Percentiles rank a stretch among this genome's conserved stretches.
Conservation (phyloP, 2,888 invertebrate species). For the Unio pictorum region DNA sequence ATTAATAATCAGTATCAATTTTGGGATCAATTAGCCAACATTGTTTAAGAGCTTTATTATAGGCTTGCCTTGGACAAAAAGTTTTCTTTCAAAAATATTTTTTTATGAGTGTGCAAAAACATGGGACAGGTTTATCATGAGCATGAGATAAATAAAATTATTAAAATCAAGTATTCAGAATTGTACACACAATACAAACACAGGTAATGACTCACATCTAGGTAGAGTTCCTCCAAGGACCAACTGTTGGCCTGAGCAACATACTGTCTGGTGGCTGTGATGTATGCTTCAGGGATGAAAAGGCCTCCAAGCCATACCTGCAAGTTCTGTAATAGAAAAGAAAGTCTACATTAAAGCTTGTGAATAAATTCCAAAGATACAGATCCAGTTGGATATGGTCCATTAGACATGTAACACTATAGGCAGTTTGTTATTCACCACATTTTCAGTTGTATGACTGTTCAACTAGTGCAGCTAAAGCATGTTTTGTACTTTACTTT, state of each 20-base stretch:
- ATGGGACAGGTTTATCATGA: not conserved
- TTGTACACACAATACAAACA: not conserved
- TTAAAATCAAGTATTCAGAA: not conserved
- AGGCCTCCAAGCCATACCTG: conserved; percentile 97
- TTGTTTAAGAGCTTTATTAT: too few relatives aligned
- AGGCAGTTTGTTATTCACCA: too few relatives aligned
- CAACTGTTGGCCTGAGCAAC: conserved; percentile 86
- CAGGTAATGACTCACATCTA: conserved; percentile 78
- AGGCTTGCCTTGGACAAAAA: too few relatives aligned
- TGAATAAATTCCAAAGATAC: not conserved
- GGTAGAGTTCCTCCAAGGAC: conserved; percentile 94
- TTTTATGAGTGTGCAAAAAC: not conserved
- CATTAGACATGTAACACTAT: too few relatives aligned
- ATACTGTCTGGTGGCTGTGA: conserved; percentile 98
- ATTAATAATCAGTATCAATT: too few relatives aligned
- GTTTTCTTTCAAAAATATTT: not conserved
- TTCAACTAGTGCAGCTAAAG: too few relatives aligned
- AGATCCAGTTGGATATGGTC: too few relatives aligned
- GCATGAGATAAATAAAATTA: not conserved
- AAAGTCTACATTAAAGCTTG: not conserved
- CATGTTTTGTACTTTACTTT: too few relatives aligned
- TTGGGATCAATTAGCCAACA: too few relatives aligned
- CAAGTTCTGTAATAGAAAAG: conserved; percentile 79
- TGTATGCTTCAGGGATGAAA: conserved; percentile 98
- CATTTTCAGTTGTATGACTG: too few relatives aligned